These are phyloP conservation scores for Nylanderia fulva DNA, from an alignment of 1,140 invertebrate species.

Conservation along the genomic window DNA sequence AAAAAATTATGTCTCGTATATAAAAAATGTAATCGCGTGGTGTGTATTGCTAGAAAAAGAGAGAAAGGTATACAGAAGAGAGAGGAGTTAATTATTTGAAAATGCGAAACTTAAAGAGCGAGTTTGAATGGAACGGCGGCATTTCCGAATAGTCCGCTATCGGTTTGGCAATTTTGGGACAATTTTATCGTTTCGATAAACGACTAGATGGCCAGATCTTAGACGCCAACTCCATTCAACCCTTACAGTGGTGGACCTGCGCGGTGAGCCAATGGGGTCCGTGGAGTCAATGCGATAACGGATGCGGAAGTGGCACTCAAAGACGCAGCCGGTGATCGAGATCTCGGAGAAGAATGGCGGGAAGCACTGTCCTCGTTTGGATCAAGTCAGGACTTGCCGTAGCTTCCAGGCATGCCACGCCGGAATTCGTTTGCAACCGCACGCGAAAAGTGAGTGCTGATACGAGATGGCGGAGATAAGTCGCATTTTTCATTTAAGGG, in stretches of 20 bases:
- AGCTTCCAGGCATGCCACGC: conserved; percentile 88
- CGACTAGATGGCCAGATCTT: conserved; percentile 35
- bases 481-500: conserved; percentile 21
- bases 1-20: not conserved
- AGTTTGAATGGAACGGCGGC: not conserved
- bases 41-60: not conserved
- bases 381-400: conserved; percentile 91
- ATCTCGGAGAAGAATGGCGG: conserved; percentile 91
- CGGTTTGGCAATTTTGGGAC: conserved; percentile 21
- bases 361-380: conserved; percentile 90
- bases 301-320: conserved; percentile 92
- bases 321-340: conserved; percentile 88
- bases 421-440: conserved; percentile 85
- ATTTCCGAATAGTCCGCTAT: not conserved
- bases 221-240: conserved; percentile 23
- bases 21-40: not conserved
- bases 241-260: conserved; percentile 90
- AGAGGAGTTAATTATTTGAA: not conserved
- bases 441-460: conserved; percentile 55
- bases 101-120: not conserved
- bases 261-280: conserved; percentile 91
- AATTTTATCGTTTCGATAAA: conserved; percentile 38
- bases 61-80: too few species aligned
- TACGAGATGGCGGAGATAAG: not conserved
- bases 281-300: conserved; percentile 91